Evolutionary conservation across 2,888 invertebrate species (phyloP), one percentile per base, ranked within the genome.

Genomic region (Eilema sororculum): DNA sequence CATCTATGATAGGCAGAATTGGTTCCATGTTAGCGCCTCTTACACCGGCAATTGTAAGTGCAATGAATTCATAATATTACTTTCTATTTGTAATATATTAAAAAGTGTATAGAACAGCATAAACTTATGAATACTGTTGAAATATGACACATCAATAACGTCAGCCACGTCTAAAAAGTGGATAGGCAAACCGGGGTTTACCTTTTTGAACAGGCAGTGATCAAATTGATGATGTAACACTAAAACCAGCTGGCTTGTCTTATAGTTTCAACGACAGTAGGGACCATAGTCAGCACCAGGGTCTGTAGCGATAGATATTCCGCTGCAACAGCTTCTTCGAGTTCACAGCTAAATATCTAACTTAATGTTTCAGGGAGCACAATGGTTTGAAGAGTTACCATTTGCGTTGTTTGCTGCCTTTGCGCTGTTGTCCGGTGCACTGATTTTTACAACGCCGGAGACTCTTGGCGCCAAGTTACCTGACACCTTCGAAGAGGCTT

Each of bases 1-100:
- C 96, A 82, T 96, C 96, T n/a, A 96, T 96, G 95, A 92, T 96
- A 69, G 96, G 96, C n/a, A 90, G 96, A 60, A 90, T 96, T 61
- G 96, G 96, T 10, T 96, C 96, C 2, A 96, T 96, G 86, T 83
- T 96, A 25, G 96, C 96, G 9, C 96, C 96, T 1, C 96, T 96
- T 81, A 96, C 96, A 52, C 96, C 96, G 16, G 90, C 96, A 68
- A 81, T 96, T 87, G 96, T 96, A 88, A 90, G 93, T 78, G 30
- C 8, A 2, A 52, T n/a, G 6, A 52, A 52, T 52, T n/a, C n/a
- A n/a, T 8, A 52, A 52, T 20, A 52, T 20, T 9, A 2, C 6
- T 52, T 20, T 52, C 20, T 16, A 41, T 4, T 2, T 33, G 28
- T n/a, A 28, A 28, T 33, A 33, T 6, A 33, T 33, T 33, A n/a